These are phyloP conservation scores for Drosophila obscura DNA, from an alignment of 1,140 invertebrate genomes.

Conservation along the genomic window DNA sequence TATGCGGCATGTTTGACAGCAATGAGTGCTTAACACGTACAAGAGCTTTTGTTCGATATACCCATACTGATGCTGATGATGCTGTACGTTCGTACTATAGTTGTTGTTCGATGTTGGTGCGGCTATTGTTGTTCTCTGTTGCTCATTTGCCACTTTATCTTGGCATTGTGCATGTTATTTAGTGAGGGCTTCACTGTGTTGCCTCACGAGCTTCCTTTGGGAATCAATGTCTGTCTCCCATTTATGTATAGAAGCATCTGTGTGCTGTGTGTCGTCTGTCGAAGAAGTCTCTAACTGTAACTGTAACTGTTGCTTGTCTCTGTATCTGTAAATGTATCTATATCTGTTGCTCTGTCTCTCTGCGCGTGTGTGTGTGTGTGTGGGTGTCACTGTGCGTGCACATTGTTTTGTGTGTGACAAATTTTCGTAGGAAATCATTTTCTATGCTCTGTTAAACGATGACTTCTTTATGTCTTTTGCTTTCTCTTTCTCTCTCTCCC, in stretches of 20 bases:
- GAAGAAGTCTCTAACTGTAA: constrained; percentile 22
- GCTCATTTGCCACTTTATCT: constrained; percentile 79
- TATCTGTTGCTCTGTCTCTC: constrained; percentile 23
- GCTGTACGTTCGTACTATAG: constrained; percentile 1
- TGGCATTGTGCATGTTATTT: constrained; percentile 80
- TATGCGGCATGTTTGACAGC: constrained; percentile 76
- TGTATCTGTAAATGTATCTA: constrained; percentile 14
- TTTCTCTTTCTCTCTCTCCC: constrained; percentile 33
- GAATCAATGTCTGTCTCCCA: constrained; percentile 37
- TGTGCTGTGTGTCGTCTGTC: constrained; percentile 10
- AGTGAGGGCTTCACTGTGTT: constrained; percentile 53
- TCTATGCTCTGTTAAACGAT: constrained; percentile 64
- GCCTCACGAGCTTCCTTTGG: constrained; percentile 38
- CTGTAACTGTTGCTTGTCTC: constrained; percentile 7
- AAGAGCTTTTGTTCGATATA: constrained; percentile 72
- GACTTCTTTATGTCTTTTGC: constrained; percentile 47
- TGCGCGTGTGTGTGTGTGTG: neutral
- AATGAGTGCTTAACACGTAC: constrained; percentile 80
- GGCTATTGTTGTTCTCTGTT: constrained; percentile 44
- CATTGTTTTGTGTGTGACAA: constrained; percentile 54
- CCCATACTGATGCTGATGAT: constrained; percentile 32
- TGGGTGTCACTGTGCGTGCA: constrained; percentile 30
- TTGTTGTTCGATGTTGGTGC: neutral
- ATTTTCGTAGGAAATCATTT: constrained; percentile 77
- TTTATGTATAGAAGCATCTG: constrained; percentile 44